Evolutionary conservation across 92 coral and sea anemone species (phyloP), one percentile per base, ranked within the genome.

Genomic region (Scolanthus callimorphus): DNA sequence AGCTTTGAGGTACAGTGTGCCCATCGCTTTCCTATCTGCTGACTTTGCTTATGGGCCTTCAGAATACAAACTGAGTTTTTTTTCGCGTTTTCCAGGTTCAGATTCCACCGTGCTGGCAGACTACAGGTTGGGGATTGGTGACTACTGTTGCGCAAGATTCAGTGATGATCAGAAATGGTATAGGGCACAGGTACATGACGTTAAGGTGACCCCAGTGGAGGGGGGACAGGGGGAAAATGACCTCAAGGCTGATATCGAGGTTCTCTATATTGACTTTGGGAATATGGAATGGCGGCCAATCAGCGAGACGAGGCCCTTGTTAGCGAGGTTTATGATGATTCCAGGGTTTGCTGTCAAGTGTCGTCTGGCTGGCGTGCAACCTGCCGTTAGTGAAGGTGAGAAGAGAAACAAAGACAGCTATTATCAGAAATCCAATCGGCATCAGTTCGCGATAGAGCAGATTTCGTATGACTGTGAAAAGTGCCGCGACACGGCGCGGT

Each of bases 261-360:
- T 92, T 69, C 88, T 88, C 37, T 90, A 92, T 30, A 62, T 92
- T 17, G 97, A 92, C 47, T 92, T 88, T 48, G 96, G 96, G 1
- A 85, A 90, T 68, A 67, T 57, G 3, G 97, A 92, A 57, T 84
- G 80, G 78, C 72, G 88, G 13, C 17, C 78, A 2, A 70, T 78
- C 38, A 71, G 55, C 17, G 77, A 88, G 30, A 63, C 91, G 9
- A 78, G 81, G 25, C 87, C 80, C 4, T 66, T 92, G 13, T 55
- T 80, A n/a, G 76, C 89, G 26, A 68, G 72, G 75, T 92, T 92
- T 39, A 70, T 78, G 83, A 62, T 77, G 50, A 60, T 88, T n/a
- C 98, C 98, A 11, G 86, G 90, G n/a, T 95, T 83, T 54, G 94
- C 84, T 39, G 90, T 92, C 27, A 90, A 71, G 60, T 80, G 96